A percentile compares a stretch with the other conserved stretches of the same genome.
phyloP scores from a whole-genome alignment of 2,888 invertebrate species.

The Syritta pipiens region DNA sequence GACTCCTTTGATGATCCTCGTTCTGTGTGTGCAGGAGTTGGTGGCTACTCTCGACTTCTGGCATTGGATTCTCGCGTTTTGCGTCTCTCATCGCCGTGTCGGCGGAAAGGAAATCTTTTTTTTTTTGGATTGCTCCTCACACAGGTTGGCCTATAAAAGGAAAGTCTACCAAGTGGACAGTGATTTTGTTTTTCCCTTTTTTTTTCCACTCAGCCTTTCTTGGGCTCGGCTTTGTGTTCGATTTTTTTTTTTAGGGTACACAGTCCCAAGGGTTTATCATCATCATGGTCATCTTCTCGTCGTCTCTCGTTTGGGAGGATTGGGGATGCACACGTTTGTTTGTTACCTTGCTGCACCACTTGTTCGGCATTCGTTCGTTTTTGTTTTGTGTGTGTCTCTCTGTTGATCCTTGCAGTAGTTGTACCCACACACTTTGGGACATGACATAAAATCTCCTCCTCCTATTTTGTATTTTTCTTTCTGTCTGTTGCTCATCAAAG shows the following conservation, averaged over 20 bases:
- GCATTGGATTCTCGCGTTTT: conserved; percentile 27
- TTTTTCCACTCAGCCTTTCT: conserved; percentile 38
- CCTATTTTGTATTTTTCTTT: conserved; percentile 34
- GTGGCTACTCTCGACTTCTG: conserved; percentile 65
- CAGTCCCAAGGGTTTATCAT: conserved; percentile 65
- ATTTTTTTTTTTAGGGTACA: conserved; percentile 42
- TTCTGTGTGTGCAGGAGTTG: conserved; percentile 36
- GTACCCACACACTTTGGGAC: conserved; percentile 69
- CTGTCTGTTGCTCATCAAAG: background rate
- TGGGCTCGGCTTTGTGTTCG: conserved; percentile 49
- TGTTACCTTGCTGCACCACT: conserved; percentile 56
- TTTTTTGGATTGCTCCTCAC: conserved; percentile 41
- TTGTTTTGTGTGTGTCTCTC: conserved; percentile 2
- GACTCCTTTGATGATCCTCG: conserved; percentile 65
- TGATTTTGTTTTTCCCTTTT: conserved; percentile 40
- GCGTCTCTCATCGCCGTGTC: background rate
- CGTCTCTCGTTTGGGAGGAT: conserved; percentile 24
- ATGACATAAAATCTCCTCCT: conserved; percentile 63
- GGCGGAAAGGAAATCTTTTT: conserved; percentile 53
- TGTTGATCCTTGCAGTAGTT: conserved; percentile 44
- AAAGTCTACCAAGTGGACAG: conserved; percentile 58
- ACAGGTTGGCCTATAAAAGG: conserved; percentile 64
- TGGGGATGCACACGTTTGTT: conserved; percentile 48
- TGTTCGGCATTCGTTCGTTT: conserved; percentile 24
- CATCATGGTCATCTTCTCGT: conserved; percentile 34